Percentiles rank a stretch among this genome's conserved stretches.
phyloP scores from a whole-genome alignment of 2,797 vertebrate species.

The Spondyliosoma cantharus region DNA sequence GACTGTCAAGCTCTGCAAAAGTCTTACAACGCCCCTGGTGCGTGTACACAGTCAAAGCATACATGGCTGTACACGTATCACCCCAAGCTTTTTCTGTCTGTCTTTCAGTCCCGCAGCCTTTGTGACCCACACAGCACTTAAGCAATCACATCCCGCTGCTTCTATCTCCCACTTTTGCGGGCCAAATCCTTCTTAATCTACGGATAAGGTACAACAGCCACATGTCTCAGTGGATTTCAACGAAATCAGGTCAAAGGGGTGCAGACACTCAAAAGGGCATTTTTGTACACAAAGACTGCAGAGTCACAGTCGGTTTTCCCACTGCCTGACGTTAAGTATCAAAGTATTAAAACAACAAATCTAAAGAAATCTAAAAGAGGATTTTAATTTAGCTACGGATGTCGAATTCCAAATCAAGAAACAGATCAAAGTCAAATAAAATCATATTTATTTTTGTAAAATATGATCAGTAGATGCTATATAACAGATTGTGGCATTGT shows the following conservation, averaged over 20 bases:
- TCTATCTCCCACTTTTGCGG: slow-evolving; percentile 42
- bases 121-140: slow-evolving; percentile 43
- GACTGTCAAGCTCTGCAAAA: slow-evolving; percentile 46
- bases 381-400: background rate
- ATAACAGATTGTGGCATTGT: slow-evolving; percentile 11
- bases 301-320: background rate
- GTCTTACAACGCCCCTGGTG: slow-evolving; percentile 28
- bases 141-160: slow-evolving; percentile 42
- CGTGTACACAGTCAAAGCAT: slow-evolving; percentile 30
- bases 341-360: slow-evolving; percentile 35
- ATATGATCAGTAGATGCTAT: slow-evolving; percentile 18
- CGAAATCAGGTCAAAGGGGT: slow-evolving; percentile 69
- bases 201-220: slow-evolving; percentile 60
- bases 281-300: slow-evolving; percentile 40
- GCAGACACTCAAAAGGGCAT: slow-evolving; percentile 45
- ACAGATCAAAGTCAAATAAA: background rate
- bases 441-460: slow-evolving; percentile 1
- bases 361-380: background rate
- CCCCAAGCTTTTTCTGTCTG: slow-evolving; percentile 20
- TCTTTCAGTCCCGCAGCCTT: slow-evolving; percentile 26
- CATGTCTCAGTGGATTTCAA: slow-evolving; percentile 66
- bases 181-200: slow-evolving; percentile 75
- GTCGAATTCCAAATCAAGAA: background rate
- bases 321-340: slow-evolving; percentile 6
- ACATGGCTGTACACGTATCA: slow-evolving; percentile 17